Evolutionary conservation across 1,140 invertebrate genomes (phyloP), one percentile per base, ranked within the genome.

Genomic region (Drosophila eugracilis): DNA sequence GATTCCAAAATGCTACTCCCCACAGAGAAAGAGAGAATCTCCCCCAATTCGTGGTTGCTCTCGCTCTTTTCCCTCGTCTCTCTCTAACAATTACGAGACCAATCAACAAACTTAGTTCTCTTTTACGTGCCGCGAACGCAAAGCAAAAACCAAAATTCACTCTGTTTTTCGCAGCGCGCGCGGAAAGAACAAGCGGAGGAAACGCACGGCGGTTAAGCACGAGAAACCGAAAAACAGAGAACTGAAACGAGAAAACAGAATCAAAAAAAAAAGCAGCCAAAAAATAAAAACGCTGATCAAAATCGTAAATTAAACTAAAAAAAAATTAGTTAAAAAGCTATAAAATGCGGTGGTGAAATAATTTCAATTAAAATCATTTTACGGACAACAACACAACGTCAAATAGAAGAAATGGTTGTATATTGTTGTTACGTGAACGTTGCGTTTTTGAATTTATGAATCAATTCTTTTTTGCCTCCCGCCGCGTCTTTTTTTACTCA

Each of bases 381-480:
- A 14, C 24, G 44, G 22, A 47, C 44, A 45, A 47, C 44, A 45
- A 26, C 22, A 45, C 22, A 14, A 9, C 42, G n/a, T 28, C 4
- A 28, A 47, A 28, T 26, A 15, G 7, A n/a, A 42, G 5, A 58
- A 74, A 80, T 80, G 77, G 77, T 80, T 80, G 66, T 80, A 72
- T 70, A 32, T 80, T 80, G 65, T 80, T 80, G 78, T 80, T 80
- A 80, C 77, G 78, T 80, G 77, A 81, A 80, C 78, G 59, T 44
- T 60, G 39, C 34, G 32, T 53, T 67, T 22, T 57, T 53, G 72
- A 44, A 57, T 75, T 79, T 54, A 59, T 75, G 57, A 48, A 80
- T 71, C 7, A 26, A 39, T 14, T 21, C 15, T 12, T 28, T 28
- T 6, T 28, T 32, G 28, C 21, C 28, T 22, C n/a, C 19, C 37